These are phyloP conservation scores for Sebastes steindachneri DNA, from an alignment of 2,797 vertebrate species.

Conservation along the genomic window DNA sequence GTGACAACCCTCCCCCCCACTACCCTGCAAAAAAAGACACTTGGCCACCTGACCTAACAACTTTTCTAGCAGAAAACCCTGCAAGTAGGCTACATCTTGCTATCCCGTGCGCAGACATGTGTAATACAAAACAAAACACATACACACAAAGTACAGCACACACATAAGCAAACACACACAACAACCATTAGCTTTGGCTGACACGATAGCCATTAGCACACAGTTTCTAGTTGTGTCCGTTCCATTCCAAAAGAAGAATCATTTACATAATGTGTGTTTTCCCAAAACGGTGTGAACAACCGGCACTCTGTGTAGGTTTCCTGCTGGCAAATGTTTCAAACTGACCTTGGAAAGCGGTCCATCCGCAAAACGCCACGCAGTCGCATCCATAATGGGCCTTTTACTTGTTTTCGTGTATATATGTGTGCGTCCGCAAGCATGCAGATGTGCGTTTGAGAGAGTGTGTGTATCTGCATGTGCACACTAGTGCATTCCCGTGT, in stretches of 20 bases:
- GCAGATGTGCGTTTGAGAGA: conserved; percentile 45
- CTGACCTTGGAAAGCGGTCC: conserved; percentile 85
- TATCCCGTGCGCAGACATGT: background rate
- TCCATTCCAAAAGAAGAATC: conserved; percentile 78
- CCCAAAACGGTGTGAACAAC: conserved; percentile 83
- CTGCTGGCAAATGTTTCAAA: conserved; percentile 85
- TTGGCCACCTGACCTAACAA: background rate
- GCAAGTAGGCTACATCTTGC: background rate
- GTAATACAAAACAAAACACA: background rate
- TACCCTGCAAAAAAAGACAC: no score
- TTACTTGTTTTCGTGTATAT: conserved; percentile 80
- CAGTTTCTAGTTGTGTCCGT: conserved; percentile 71
- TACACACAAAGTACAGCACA: background rate
- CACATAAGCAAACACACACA: conserved; percentile 54
- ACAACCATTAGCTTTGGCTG: conserved; percentile 81
- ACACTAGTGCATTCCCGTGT: conserved; percentile 29
- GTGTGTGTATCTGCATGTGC: conserved; percentile 26
- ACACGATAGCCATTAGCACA: conserved; percentile 80
- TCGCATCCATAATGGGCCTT: conserved; percentile 85
- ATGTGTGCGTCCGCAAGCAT: conserved; percentile 49
- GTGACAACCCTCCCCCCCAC: no score
- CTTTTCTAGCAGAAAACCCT: background rate
- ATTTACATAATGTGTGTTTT: conserved; percentile 89
- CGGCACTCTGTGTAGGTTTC: conserved; percentile 82
- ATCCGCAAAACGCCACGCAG: conserved; percentile 73